Evolutionary conservation across 2,888 invertebrate genomes (phyloP), one percentile per base, ranked within the genome.

Genomic region (Leptinotarsa tumamoca): DNA sequence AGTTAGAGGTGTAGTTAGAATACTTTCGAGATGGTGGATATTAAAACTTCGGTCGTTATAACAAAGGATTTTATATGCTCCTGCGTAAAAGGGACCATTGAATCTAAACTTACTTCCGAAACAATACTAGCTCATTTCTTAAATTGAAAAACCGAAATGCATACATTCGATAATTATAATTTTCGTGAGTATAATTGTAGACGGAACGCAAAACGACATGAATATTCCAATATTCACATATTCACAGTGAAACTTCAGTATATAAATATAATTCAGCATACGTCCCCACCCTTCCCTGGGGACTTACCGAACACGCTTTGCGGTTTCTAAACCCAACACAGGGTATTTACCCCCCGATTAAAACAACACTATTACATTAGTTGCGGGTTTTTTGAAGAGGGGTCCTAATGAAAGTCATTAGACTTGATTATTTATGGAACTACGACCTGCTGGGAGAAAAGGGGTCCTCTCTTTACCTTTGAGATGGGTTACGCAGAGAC

Each of bases 301-400:
- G 58, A 21, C 58, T 58, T n/a, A 58, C 58, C 21, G 58, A 58
- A 58, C 58, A 58, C 23, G 58, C 58, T 58, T 18, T 58, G 58
- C 14, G 58, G 58, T 58, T 58, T 58, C 21, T 23, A 58, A 58
- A 58, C 58, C 58, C 58, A 58, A 58, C 58, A 58, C 58, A 21
- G 58, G 58, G 58, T 58, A 58, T 58, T 58, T 58, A 58, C 58
- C 23, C 23, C 23, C 23, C 58, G n/a, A 58, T 58, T 58, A 58
- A 58, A 58, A 58, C 58, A 58, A 58, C 58, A 58, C 58, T 58
- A 58, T 58, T 58, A 58, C 58, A 58, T 58, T 58, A 58, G 58
- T 58, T 58, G n/a, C 13, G 58, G 58, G 58, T 58, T 58, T 58
- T 58, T 58, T 58, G 58, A 58, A 58, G 58, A 21, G 58, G 58